Percentiles rank a stretch among this genome's conserved stretches.
Conservation (phyloP, 2,797 vertebrate species). For the Steatocranus sp. region DNA sequence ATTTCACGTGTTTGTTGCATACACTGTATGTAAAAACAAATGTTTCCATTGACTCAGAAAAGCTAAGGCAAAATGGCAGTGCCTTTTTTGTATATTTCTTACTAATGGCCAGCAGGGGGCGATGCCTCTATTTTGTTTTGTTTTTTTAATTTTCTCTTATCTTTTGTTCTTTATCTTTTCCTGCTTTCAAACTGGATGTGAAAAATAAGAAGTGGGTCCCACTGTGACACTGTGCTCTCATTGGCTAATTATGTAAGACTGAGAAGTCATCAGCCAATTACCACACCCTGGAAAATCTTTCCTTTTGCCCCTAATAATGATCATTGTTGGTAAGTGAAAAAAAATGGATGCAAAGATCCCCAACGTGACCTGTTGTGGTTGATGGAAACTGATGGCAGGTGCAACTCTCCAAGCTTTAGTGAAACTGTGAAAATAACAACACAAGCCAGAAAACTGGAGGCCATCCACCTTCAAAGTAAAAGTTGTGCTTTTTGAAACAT, state of each 20-base stretch:
- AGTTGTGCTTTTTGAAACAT: neutral
- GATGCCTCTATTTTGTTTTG: neutral
- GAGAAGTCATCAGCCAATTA: neutral
- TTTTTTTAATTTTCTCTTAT: neutral
- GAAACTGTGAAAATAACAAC: neutral
- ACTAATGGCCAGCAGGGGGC: neutral
- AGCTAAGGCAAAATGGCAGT: neutral
- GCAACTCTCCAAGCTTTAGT: neutral
- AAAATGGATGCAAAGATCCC: neutral
- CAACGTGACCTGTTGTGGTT: neutral
- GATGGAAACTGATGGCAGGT: neutral
- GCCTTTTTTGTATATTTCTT: neutral
- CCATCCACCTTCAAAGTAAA: neutral
- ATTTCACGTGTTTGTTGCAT: neutral
- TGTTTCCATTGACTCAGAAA: neutral
- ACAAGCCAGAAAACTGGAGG: neutral
- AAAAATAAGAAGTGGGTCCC: neutral
- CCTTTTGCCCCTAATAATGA: neutral
- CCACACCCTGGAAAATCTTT: neutral
- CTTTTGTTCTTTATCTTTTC: neutral
- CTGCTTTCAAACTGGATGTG: neutral
- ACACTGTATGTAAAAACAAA: neutral
- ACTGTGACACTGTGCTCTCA: neutral
- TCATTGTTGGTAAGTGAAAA: neutral
- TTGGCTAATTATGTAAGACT: neutral